These are phyloP conservation scores for Platorchestia sp. DNA, from an alignment of 1,140 invertebrate genomes.

Conservation along the genomic window DNA sequence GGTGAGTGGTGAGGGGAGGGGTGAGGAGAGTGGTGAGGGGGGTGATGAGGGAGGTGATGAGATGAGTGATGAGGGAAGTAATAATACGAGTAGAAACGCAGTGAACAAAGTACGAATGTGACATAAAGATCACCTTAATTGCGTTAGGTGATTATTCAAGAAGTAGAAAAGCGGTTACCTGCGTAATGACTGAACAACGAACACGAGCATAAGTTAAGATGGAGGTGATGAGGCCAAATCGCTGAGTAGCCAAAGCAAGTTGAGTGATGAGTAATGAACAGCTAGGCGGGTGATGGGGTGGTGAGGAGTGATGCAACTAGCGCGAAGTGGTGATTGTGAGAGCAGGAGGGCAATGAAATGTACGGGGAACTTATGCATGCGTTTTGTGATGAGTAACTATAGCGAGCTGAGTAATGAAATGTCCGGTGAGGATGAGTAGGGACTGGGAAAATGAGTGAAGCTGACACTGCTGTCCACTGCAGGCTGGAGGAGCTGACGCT, in stretches of 20 bases:
- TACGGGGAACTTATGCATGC: too few species aligned
- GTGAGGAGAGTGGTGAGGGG: neutral
- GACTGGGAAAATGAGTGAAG: too few species aligned
- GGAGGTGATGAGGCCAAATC: neutral
- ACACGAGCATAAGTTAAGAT: too few species aligned
- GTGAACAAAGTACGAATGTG: neutral
- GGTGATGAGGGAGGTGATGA: neutral
- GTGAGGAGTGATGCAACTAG: neutral
- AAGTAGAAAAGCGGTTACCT: neutral
- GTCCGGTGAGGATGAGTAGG: too few species aligned
- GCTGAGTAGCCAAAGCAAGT: neutral
- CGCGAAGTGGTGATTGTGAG: neutral
- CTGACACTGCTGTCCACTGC: neutral
- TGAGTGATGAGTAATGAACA: neutral
- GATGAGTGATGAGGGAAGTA: neutral
- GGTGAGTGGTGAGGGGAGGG: too few species aligned
- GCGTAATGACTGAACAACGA: neutral
- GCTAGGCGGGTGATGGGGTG: neutral
- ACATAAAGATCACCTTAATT: too few species aligned
- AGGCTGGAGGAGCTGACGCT: constrained; percentile 2
- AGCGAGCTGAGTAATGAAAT: too few species aligned
- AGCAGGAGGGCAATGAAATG: neutral
- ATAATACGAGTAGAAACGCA: neutral
- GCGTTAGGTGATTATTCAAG: neutral
- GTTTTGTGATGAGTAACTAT: too few species aligned